These are phyloP conservation scores for Drosophila heteroneura DNA, from an alignment of 2,888 invertebrate species.

Conservation along the genomic window DNA sequence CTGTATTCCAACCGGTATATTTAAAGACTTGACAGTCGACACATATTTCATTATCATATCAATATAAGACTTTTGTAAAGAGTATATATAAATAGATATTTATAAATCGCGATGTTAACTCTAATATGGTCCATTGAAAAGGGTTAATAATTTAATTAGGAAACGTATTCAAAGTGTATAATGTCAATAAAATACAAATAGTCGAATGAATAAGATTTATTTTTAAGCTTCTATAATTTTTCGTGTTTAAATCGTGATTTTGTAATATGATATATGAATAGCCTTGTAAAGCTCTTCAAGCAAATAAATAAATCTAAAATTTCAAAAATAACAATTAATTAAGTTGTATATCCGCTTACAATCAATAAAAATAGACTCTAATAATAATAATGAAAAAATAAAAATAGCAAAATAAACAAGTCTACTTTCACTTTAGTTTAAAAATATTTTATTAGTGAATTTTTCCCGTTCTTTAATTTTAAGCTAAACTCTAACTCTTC, in stretches of 20 bases:
- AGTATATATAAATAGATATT: conserved; percentile 10
- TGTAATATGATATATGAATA: background rate
- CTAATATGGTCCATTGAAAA: conserved; percentile 31
- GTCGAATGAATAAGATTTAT: background rate
- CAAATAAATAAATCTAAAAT: background rate
- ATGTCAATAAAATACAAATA: background rate
- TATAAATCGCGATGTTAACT: conserved; percentile 24
- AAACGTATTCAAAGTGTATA: conserved; percentile 11
- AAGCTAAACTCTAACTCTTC: background rate
- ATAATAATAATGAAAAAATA: background rate
- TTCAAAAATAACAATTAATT: background rate
- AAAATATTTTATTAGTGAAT: background rate
- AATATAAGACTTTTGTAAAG: conserved; percentile 28
- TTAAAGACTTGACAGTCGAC: conserved; percentile 42
- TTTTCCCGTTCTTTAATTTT: background rate
- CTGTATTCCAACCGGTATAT: conserved; percentile 30
- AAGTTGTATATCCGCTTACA: background rate
- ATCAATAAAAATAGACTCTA: background rate
- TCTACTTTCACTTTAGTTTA: background rate
- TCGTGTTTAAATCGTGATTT: background rate
- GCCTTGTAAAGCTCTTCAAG: background rate
- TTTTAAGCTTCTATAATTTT: background rate
- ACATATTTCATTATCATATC: conserved; percentile 33
- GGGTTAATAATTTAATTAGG: conserved; percentile 40
- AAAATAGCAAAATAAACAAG: background rate